Conservation (phyloP, 2,888 invertebrate genomes). For the Liodrosophila aerea region DNA sequence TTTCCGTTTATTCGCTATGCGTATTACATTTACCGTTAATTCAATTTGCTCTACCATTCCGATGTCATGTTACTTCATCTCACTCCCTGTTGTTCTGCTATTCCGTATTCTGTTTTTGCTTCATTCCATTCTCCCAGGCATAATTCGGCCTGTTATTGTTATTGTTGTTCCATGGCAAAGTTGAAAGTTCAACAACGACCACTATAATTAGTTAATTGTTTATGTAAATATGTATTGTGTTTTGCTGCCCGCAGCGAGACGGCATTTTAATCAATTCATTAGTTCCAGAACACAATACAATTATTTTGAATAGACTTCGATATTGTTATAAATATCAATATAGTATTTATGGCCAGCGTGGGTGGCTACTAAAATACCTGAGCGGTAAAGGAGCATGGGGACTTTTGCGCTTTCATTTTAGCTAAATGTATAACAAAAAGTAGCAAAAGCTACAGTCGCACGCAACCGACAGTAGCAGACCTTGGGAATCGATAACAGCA, state of each 20-base stretch:
- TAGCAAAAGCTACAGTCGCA: too few relatives aligned
- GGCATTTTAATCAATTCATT: constrained; percentile 54
- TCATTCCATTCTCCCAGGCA: constrained; percentile 1
- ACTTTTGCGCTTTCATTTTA: too few relatives aligned
- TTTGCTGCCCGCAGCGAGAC: background rate
- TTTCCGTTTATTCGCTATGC: constrained; percentile 14
- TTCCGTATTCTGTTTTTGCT: background rate
- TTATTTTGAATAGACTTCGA: too few relatives aligned
- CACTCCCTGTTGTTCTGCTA: background rate
- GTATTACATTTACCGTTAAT: constrained; percentile 64
- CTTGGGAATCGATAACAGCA: too few relatives aligned
- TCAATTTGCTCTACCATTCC: constrained; percentile 48
- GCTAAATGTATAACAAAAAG: too few relatives aligned
- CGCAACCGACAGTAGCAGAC: too few relatives aligned
- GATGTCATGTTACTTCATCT: background rate
- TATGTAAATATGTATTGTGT: constrained; percentile 49
- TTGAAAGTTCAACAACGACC: constrained; percentile 33
- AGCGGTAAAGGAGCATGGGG: too few relatives aligned
- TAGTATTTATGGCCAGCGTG: background rate
- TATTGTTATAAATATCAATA: background rate
- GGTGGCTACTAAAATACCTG: too few relatives aligned
- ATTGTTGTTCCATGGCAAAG: constrained; percentile 7
- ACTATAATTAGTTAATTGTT: constrained; percentile 39
- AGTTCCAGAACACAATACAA: background rate
- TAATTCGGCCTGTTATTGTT: constrained; percentile 9